Base-by-base conservation (phyloP, 1,140 invertebrate genomes). In the Hesperophylax magnus region DNA sequence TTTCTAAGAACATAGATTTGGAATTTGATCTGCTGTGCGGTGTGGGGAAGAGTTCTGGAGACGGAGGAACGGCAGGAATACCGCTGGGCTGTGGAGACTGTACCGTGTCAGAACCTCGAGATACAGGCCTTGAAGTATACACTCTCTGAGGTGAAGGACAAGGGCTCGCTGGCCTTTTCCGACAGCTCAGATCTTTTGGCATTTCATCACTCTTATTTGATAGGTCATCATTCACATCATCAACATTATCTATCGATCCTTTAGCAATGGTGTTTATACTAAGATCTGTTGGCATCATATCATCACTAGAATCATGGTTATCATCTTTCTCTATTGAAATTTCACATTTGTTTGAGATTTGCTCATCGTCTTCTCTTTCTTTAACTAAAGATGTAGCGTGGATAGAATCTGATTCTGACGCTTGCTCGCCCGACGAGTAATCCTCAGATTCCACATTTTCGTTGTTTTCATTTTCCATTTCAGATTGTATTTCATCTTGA, bases 11-110 rank as follows among this genome's bases (percentile, higher is more conserved):
- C 60, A 91, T 84, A 1, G 91, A 89, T 84, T 91, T 91, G 17
- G 84, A 82, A 86, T 91, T 91, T 79, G 86, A 89, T 83, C 88
- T 90, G 4, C 88, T 88, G 3, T 85, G 85, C 18, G 87, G 88
- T 86, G 88, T 87, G 71, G 86, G 89, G 85, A 92, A 90, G 83
- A 92, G 89, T 86, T 92, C 92, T 3, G 92, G 92, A 18, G 92
- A 92, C 4, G 90, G 91, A 20, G 91, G 91, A 18, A 92, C 88
- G 17, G 92, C 91, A 34, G 93, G 92, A 53, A 94, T 92, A 2
- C 92, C 92, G 82, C 92, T 93, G 0, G 93, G 92, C 78, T 93
- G 93, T 0, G 93, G 92, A 2, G 93, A 93, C 76, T 92, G 92
- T 86, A 92, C 91, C 15, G 93, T 91, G 77, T 93, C 92, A 0